Evolutionary conservation across 64 coral and sea anemone genomes (phyloP).

Genomic region (Exaiptasia diaphana): DNA sequence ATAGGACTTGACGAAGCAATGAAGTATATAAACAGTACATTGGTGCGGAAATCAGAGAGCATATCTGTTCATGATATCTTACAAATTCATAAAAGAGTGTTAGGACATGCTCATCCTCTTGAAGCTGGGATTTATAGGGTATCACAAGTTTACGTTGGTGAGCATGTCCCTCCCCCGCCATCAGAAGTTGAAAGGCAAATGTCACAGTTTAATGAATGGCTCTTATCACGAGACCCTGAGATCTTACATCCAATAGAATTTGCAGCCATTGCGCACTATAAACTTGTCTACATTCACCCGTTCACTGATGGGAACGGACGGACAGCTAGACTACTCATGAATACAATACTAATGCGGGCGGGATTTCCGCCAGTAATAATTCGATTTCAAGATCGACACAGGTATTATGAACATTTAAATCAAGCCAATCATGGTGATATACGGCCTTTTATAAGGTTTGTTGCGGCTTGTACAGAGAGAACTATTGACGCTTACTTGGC

Average conservation of each 20-base stretch:
- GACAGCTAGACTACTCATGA: constrained; percentile 86
- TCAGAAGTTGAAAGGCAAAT: constrained; percentile 76
- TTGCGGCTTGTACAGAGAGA: constrained; percentile 86
- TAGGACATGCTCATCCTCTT: constrained; percentile 90
- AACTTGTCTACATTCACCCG: constrained; percentile 96
- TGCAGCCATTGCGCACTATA: constrained; percentile 94
- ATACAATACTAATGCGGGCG: constrained; percentile 96
- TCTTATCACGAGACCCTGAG: constrained; percentile 55
- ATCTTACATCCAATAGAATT: constrained; percentile 95
- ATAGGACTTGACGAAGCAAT: constrained; percentile 91
- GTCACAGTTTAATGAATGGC: constrained; percentile 87
- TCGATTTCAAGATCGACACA: constrained; percentile 72
- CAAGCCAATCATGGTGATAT: constrained; percentile 96
- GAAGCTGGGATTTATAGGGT: constrained; percentile 83
- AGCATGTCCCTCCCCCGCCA: constrained; percentile 85
- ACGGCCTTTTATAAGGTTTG: constrained; percentile 97
- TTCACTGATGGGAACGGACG: constrained; percentile 99
- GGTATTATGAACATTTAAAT: constrained; percentile 86
- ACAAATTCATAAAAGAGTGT: constrained; percentile 83
- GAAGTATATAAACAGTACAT: constrained; percentile 85
- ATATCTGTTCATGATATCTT: constrained; percentile 77
- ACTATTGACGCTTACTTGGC: constrained; percentile 96
- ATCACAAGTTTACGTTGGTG: constrained; percentile 88
- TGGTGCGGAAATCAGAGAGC: constrained; percentile 73
- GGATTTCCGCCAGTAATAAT: constrained; percentile 97